Percentiles rank a stretch among this genome's conserved stretches.
Conservation (phyloP, 2,113 vertebrate species). For the Osmerus mordax region DNA sequence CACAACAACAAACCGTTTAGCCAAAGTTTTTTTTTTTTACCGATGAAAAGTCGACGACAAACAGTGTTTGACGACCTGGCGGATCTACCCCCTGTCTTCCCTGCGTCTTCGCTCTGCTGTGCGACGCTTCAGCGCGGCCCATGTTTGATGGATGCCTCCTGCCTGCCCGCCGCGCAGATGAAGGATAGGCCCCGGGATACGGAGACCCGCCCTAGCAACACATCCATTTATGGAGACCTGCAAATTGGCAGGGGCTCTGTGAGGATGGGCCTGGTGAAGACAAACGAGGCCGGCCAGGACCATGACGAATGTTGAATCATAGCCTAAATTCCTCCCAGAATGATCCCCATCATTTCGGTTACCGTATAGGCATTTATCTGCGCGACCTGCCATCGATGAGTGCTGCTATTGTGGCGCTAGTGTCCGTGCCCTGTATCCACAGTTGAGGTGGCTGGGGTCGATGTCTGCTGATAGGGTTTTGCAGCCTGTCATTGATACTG, state of each 20-base stretch:
- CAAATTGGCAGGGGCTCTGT: slow-evolving; percentile 55
- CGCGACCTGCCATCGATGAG: slow-evolving; percentile 13
- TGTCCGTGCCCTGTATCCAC: neutral
- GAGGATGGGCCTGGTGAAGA: slow-evolving; percentile 43
- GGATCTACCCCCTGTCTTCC: slow-evolving; percentile 35
- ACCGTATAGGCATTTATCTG: slow-evolving; percentile 50
- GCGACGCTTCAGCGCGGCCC: slow-evolving; percentile 43
- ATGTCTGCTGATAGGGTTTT: slow-evolving; percentile 9
- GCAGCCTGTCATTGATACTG: slow-evolving; percentile 11
- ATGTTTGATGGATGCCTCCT: slow-evolving; percentile 58
- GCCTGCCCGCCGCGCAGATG: slow-evolving; percentile 54
- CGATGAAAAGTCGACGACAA: neutral
- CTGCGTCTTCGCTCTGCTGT: slow-evolving; percentile 31
- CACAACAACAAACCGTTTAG: neutral
- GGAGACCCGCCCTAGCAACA: slow-evolving; percentile 41
- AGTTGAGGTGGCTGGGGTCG: neutral
- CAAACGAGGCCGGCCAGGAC: slow-evolving; percentile 29
- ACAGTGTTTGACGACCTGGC: slow-evolving; percentile 28
- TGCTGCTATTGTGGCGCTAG: neutral
- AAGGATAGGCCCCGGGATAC: slow-evolving; percentile 48
- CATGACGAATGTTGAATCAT: slow-evolving; percentile 35
- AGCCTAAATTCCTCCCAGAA: slow-evolving; percentile 51
- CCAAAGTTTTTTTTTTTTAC: slow-evolving; percentile 4
- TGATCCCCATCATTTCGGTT: slow-evolving; percentile 58
- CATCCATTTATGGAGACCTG: slow-evolving; percentile 43